These are phyloP conservation scores for Colletes gigas DNA, from an alignment of 1,140 invertebrate species.

Conservation along the genomic window DNA sequence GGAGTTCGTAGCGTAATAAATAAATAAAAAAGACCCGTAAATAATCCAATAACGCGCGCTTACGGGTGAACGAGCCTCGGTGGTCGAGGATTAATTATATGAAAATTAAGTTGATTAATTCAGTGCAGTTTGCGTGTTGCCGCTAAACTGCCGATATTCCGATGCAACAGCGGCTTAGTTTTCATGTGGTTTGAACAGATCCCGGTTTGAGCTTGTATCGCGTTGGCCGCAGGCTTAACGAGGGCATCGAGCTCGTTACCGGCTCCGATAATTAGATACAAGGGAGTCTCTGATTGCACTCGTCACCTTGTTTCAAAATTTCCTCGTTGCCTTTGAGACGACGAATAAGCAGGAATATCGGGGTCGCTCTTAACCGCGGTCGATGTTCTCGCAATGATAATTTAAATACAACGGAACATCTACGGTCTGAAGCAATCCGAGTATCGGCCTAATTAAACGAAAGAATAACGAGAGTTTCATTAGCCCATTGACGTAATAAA, in stretches of 20 bases:
- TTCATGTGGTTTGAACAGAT: background rate
- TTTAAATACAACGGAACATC: background rate
- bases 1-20: too few relatives aligned
- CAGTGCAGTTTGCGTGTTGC: background rate
- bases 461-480: background rate
- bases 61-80: background rate
- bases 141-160: conserved; percentile 31
- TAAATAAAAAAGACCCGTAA: too few relatives aligned
- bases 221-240: conserved; percentile 30
- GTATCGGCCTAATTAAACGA: background rate
- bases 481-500: too few relatives aligned
- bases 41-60: background rate
- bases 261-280: conserved; percentile 39
- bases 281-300: conserved; percentile 18
- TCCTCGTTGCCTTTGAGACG: background rate
- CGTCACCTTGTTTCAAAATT: conserved; percentile 43
- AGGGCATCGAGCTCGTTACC: conserved; percentile 37
- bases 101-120: conserved; percentile 9
- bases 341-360: background rate
- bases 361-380: background rate
- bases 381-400: background rate
- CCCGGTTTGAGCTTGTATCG: conserved; percentile 2
- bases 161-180: conserved; percentile 12
- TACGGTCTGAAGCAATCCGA: background rate
- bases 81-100: background rate